Conservation (phyloP, 1,140 invertebrate species). For the Probaryconus sp. region DNA sequence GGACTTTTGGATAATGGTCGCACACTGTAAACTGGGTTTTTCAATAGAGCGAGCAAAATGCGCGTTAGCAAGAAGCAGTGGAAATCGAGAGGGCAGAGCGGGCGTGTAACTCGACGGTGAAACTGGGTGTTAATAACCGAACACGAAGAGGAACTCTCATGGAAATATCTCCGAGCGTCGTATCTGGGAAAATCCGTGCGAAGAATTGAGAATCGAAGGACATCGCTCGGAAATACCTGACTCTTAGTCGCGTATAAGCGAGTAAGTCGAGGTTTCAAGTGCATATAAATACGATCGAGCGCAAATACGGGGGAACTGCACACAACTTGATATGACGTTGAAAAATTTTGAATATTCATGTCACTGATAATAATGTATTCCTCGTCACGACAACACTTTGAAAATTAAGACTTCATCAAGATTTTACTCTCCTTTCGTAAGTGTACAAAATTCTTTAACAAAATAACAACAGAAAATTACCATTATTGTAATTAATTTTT, state of each 20-base stretch:
- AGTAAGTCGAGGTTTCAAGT: neutral
- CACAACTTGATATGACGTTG: neutral
- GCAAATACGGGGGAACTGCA: neutral
- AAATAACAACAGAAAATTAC: no score
- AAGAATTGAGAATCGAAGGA: slow-evolving; percentile 9
- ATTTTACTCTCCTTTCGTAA: no score
- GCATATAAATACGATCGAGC: slow-evolving; percentile 1
- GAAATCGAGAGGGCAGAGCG: no score
- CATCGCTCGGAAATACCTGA: slow-evolving; percentile 2
- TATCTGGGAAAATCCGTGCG: slow-evolving; percentile 5
- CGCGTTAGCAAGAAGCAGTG: no score
- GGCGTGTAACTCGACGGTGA: neutral
- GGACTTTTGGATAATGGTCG: neutral
- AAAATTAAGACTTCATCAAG: no score
- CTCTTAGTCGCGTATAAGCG: neutral
- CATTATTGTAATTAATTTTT: no score
- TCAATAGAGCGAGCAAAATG: neutral
- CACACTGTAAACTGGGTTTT: neutral
- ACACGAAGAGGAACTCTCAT: slow-evolving; percentile 6
- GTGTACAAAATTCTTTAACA: no score
- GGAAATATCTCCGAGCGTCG: slow-evolving; percentile 16
- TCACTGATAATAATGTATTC: neutral
- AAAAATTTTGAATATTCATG: slow-evolving; percentile 12
- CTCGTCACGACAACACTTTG: neutral
- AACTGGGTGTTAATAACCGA: slow-evolving; percentile 25